phyloP scores from a whole-genome alignment of 2,888 invertebrate species.

The Chloroclystis v-ata region DNA sequence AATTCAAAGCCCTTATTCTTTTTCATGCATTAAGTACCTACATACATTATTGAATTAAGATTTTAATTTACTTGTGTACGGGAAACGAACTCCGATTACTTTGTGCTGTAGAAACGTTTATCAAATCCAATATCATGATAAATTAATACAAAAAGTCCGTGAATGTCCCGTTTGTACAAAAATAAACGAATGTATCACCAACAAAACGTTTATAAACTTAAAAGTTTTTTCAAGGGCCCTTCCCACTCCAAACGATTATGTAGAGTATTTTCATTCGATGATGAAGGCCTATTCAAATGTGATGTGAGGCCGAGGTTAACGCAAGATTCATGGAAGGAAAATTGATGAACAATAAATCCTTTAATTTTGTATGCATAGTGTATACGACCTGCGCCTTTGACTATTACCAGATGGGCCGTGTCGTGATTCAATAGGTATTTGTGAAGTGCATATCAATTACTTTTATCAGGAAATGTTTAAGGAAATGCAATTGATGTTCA shows the following conservation, averaged over 20 bases:
- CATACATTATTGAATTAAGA: too few relatives aligned
- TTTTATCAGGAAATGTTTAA: slow-evolving; percentile 1
- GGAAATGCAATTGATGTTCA: neutral
- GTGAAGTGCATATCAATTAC: neutral
- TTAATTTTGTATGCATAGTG: slow-evolving; percentile 22
- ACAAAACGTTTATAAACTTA: too few relatives aligned
- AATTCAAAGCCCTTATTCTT: too few relatives aligned
- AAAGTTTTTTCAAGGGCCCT: too few relatives aligned
- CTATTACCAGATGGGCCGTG: slow-evolving; percentile 1
- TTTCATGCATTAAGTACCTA: too few relatives aligned
- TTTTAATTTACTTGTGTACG: too few relatives aligned
- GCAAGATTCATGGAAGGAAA: slow-evolving; percentile 17
- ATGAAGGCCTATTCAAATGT: slow-evolving; percentile 3
- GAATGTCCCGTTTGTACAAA: too few relatives aligned
- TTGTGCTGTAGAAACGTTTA: too few relatives aligned
- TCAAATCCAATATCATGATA: too few relatives aligned
- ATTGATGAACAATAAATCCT: slow-evolving; percentile 10
- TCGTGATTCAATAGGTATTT: neutral
- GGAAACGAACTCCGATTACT: too few relatives aligned
- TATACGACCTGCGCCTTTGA: slow-evolving; percentile 20
- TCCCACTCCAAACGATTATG: neutral
- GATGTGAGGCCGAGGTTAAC: slow-evolving; percentile 5
- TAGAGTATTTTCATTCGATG: neutral
- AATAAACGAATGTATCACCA: too few relatives aligned
- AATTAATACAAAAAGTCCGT: too few relatives aligned